A percentile compares a stretch with the other conserved stretches of the same genome.
Evolutionary conservation across 2,113 vertebrate genomes (phyloP).

Genomic region (rabbit (Oryctolagus cuniculus)): DNA sequence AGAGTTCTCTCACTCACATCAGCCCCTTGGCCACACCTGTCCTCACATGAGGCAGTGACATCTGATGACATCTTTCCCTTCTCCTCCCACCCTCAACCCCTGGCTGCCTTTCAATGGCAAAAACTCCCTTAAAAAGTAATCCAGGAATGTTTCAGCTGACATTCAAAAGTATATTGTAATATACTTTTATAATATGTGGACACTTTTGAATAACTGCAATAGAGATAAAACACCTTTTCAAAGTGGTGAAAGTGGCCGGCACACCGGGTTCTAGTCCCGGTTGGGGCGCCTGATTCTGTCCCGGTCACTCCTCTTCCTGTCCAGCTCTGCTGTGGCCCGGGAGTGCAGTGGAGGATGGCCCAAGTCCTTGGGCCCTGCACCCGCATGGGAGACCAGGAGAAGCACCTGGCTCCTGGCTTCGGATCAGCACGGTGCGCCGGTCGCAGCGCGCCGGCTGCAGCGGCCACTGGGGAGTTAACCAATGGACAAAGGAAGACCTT

Average conservation of each 20-base stretch:
- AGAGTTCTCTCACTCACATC: slow-evolving; percentile 2
- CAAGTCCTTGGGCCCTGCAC: no score
- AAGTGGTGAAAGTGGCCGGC: neutral
- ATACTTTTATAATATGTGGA: slow-evolving; percentile 72
- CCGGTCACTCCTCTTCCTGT: no score
- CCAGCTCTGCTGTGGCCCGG: no score
- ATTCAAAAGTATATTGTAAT: slow-evolving; percentile 65
- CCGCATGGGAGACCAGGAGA: no score
- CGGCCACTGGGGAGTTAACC: no score
- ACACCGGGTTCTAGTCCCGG: no score
- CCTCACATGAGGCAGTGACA: slow-evolving; percentile 54
- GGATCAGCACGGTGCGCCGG: no score
- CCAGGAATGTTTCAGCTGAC: slow-evolving; percentile 46
- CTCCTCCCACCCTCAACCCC: neutral
- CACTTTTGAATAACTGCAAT: slow-evolving; percentile 54
- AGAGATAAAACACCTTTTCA: slow-evolving; percentile 67
- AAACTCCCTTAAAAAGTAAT: slow-evolving; percentile 6
- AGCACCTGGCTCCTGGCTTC: no score
- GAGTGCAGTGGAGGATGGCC: no score
- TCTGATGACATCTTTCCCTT: neutral
- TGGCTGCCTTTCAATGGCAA: slow-evolving; percentile 52
- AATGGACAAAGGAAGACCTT: no score
- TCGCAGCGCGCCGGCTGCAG: no score
- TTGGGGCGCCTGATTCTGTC: no score
- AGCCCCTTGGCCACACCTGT: slow-evolving; percentile 54